Evolutionary conservation across 2,888 invertebrate species (phyloP), one percentile per base, ranked within the genome.

Genomic region (Netelia melanura): DNA sequence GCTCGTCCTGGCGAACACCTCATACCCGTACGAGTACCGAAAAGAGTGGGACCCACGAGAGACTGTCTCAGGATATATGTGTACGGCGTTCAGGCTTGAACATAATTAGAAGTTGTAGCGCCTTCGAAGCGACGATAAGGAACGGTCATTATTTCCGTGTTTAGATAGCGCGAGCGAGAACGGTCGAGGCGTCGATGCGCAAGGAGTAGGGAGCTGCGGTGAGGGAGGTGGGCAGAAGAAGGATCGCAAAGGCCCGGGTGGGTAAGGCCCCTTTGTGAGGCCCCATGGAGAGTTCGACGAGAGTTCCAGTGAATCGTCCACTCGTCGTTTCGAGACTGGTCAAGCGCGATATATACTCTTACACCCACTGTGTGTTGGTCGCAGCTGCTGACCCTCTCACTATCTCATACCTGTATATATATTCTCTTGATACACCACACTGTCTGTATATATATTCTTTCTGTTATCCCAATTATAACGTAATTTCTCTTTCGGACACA

Each of bases 111-210:
- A 89, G 92, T 91, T 93, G 92, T 93, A 91, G 89, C 90, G 83
- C 88, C 89, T 88, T 89, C 89, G 88, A 86, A 87, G 89, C 67
- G 64, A 84, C 89, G 93, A 93, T 93, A 93, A 92, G 91, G 81
- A 80, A 64, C 85, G 91, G 90, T 92, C 93, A 91, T 93, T 93
- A 93, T 93, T 93, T 91, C 91, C 91, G 90, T 93, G 93, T 93
- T 93, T 91, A 93, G 93, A 93, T 93, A 93, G 91, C 89, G 61
- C 78, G 44, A 80, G 65, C 61, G 68, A 38, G 38, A 74, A 78
- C 68, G 61, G 64, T 71, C 75, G 80, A 83, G 83, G 81, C 86
- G 77, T 70, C 75, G 84, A 71, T 84, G 81, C 43, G 83, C 70
- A 75, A 61, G 67, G 48, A 54, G 62, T 64, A 56, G 64, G 70